These are phyloP conservation scores for Clarias magur DNA, from an alignment of 2,113 vertebrate genomes.

Conservation along the genomic window DNA sequence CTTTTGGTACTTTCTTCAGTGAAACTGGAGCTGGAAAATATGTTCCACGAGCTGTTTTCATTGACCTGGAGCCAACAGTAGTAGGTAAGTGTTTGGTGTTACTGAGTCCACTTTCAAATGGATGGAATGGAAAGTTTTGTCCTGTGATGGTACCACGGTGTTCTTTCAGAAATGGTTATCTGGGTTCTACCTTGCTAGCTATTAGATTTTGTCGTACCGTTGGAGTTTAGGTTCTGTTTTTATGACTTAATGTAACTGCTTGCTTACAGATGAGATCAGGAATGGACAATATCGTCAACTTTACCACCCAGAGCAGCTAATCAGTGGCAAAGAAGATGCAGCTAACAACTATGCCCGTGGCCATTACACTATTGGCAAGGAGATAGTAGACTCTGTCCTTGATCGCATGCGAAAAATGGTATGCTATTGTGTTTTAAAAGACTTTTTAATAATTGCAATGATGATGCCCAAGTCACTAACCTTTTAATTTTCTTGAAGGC, in stretches of 20 bases:
- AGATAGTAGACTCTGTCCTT: constrained; percentile 42
- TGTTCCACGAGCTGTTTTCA: constrained; percentile 36
- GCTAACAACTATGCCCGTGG: constrained; percentile 39
- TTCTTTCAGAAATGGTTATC: background rate
- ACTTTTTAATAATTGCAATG: background rate
- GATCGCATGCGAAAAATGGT: constrained; percentile 42
- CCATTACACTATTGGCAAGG: constrained; percentile 41
- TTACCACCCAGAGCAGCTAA: constrained; percentile 41
- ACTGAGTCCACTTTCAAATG: too few species aligned
- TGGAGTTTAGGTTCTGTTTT: background rate
- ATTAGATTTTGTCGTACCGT: background rate
- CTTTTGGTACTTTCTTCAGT: constrained; percentile 45
- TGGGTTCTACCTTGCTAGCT: background rate
- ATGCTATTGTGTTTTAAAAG: background rate
- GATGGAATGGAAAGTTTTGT: background rate
- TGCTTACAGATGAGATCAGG: constrained; percentile 19
- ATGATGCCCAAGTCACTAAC: background rate
- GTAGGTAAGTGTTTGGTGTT: constrained; percentile 17
- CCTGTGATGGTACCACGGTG: background rate
- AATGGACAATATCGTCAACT: constrained; percentile 40
- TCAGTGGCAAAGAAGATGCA: constrained; percentile 41
- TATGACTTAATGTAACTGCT: background rate
- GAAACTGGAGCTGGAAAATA: constrained; percentile 42
- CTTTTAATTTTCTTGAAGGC: background rate
- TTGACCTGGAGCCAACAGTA: constrained; percentile 36